A percentile compares a stretch with the other conserved stretches of the same genome.
phyloP scores from a whole-genome alignment of 2,797 vertebrate genomes.

The Semotilus atromaculatus region DNA sequence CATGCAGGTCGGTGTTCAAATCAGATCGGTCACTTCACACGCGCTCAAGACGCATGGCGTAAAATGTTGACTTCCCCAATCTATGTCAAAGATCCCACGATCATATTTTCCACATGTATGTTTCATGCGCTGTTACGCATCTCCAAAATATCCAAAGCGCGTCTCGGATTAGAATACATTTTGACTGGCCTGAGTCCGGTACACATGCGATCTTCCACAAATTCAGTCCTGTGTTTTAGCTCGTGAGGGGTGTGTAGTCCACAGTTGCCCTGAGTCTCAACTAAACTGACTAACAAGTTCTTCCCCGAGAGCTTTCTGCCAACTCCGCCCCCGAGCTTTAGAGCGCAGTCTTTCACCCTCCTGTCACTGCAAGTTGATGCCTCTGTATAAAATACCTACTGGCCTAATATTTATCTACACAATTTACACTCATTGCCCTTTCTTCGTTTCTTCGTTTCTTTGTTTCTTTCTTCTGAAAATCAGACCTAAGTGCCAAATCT shows the following conservation, averaged over 20 bases:
- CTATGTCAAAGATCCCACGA: neutral
- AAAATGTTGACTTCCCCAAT: neutral
- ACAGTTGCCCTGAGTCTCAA: slow-evolving; percentile 23
- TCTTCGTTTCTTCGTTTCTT: slow-evolving; percentile 5
- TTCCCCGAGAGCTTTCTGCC: slow-evolving; percentile 17
- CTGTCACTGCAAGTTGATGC: slow-evolving; percentile 36
- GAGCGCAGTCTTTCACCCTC: neutral
- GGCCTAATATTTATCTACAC: slow-evolving; percentile 3
- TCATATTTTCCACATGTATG: neutral
- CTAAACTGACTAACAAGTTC: slow-evolving; percentile 28
- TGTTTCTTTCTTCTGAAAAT: neutral
- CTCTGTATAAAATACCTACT: neutral
- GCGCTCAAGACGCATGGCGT: neutral
- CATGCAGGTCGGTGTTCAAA: neutral
- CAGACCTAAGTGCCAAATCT: neutral
- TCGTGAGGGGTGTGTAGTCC: neutral
- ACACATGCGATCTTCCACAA: neutral
- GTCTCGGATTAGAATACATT: neutral
- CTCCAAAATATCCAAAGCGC: neutral
- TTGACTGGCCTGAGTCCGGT: neutral
- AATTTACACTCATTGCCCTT: neutral
- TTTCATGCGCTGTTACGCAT: neutral
- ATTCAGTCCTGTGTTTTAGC: neutral
- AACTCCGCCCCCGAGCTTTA: slow-evolving; percentile 43
- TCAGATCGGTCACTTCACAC: neutral